These are phyloP conservation scores for Euglossa dilemma DNA, from an alignment of 1,140 invertebrate species.

Conservation along the genomic window DNA sequence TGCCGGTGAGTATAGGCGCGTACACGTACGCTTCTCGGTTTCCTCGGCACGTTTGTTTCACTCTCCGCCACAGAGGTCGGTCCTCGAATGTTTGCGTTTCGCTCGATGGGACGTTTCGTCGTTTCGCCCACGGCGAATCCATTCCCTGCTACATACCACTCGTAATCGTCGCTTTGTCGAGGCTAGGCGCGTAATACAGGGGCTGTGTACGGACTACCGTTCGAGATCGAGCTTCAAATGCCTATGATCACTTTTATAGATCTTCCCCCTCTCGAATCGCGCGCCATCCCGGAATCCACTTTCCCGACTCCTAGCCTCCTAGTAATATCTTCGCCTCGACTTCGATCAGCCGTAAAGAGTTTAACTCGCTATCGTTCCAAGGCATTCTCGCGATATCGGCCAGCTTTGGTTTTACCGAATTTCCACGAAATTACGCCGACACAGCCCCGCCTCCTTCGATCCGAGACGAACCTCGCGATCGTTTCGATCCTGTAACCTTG, in stretches of 20 bases:
- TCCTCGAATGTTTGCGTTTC: slow-evolving; percentile 31
- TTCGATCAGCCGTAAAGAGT: slow-evolving; percentile 40
- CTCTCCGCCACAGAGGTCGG: not conserved
- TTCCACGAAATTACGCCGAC: not conserved
- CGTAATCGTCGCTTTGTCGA: slow-evolving; percentile 40
- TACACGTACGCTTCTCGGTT: not conserved
- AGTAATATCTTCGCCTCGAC: slow-evolving; percentile 17
- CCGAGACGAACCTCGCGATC: not conserved
- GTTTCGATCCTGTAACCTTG: too few relatives aligned
- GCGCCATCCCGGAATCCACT: not conserved
- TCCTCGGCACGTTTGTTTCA: slow-evolving; percentile 12
- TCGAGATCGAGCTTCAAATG: not conserved
- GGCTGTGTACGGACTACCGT: not conserved
- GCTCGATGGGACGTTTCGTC: slow-evolving; percentile 11
- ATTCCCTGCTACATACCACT: not conserved
- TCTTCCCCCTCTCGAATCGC: not conserved
- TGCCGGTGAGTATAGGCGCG: slow-evolving; percentile 63
- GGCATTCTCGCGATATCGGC: not conserved
- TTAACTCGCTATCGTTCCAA: not conserved
- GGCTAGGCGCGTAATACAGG: not conserved
- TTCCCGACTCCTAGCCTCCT: not conserved
- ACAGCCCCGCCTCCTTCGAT: not conserved
- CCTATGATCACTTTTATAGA: slow-evolving; percentile 27
- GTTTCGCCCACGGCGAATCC: slow-evolving; percentile 26
- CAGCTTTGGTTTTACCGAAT: not conserved